Percentiles rank a stretch among this genome's conserved stretches.
Evolutionary conservation across 2,113 vertebrate genomes (phyloP).

Genomic region (Argyrosomus japonicus): DNA sequence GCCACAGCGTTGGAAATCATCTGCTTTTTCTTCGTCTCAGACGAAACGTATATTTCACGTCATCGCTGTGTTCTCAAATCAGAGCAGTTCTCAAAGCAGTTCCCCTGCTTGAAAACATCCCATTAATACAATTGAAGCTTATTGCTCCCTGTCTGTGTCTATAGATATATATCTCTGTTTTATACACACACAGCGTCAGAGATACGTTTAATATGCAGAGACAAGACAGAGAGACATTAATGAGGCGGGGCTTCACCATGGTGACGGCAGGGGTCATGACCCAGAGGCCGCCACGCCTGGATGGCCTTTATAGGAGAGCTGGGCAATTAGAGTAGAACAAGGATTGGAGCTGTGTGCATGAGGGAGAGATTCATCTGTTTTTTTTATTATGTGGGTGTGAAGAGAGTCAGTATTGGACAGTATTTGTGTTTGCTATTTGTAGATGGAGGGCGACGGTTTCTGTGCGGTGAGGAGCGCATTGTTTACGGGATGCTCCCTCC

Average conservation of each 20-base stretch:
- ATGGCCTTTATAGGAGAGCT: conserved; percentile 72
- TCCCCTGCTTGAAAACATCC: neutral
- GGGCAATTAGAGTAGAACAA: conserved; percentile 73
- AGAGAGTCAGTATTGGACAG: neutral
- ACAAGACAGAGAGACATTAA: conserved; percentile 68
- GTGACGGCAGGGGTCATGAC: conserved; percentile 75
- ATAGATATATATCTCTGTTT: neutral
- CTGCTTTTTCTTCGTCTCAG: too few species aligned
- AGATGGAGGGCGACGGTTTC: conserved; percentile 10
- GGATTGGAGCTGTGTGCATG: conserved; percentile 40
- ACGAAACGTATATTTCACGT: neutral
- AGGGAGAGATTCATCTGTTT: conserved; percentile 21
- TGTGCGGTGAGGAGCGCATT: neutral
- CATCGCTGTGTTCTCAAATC: neutral
- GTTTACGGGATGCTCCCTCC: conserved; percentile 3
- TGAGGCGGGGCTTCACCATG: conserved; percentile 74
- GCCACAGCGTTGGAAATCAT: too few species aligned
- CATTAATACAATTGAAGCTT: neutral
- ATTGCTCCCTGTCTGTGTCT: neutral
- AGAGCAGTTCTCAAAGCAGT: neutral
- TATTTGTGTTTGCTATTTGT: conserved; percentile 30
- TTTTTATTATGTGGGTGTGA: conserved; percentile 3
- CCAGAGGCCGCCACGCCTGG: conserved; percentile 64
- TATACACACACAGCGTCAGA: neutral
- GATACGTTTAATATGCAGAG: conserved; percentile 69